Percentiles rank a stretch among this genome's conserved stretches.
These are phyloP conservation scores for Mormyrops boulengeri DNA, from an alignment of 2,797 vertebrate species.

Conservation along the genomic window DNA sequence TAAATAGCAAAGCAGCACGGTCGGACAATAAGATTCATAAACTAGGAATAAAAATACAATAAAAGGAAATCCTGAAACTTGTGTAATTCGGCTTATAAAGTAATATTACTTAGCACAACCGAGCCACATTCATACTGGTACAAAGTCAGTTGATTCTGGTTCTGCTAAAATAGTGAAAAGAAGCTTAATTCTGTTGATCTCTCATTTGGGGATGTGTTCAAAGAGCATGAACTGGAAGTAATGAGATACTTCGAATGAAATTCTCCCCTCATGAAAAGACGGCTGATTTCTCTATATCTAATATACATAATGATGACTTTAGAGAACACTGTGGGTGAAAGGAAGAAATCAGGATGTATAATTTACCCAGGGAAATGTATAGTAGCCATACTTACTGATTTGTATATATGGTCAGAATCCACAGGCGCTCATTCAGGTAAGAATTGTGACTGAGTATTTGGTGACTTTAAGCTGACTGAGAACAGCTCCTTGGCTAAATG, in stretches of 20 bases:
- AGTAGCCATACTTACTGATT: slow-evolving; percentile 1
- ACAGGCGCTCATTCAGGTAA: background rate
- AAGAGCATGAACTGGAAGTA: slow-evolving; percentile 12
- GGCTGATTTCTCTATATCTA: slow-evolving; percentile 14
- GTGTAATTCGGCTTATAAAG: background rate
- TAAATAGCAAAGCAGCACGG: background rate
- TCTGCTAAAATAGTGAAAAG: background rate
- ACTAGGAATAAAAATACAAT: background rate
- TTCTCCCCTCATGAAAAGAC: background rate
- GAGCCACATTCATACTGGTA: background rate
- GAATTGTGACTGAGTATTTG: background rate
- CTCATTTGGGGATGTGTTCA: slow-evolving; percentile 6
- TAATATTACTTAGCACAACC: background rate
- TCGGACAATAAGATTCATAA: background rate
- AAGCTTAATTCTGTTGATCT: slow-evolving; percentile 16
- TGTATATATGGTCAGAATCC: background rate
- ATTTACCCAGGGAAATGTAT: slow-evolving; percentile 5
- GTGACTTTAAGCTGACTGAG: background rate
- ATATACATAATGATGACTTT: slow-evolving; percentile 14
- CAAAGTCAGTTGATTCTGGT: background rate
- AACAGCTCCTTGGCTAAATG: background rate
- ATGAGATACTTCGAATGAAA: slow-evolving; percentile 15
- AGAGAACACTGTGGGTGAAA: background rate
- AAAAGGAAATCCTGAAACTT: slow-evolving; percentile 1
- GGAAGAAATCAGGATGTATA: background rate